Evolutionary conservation across 23 tunicate species (phyloP).

Genomic region (Phallusia fumigata): DNA sequence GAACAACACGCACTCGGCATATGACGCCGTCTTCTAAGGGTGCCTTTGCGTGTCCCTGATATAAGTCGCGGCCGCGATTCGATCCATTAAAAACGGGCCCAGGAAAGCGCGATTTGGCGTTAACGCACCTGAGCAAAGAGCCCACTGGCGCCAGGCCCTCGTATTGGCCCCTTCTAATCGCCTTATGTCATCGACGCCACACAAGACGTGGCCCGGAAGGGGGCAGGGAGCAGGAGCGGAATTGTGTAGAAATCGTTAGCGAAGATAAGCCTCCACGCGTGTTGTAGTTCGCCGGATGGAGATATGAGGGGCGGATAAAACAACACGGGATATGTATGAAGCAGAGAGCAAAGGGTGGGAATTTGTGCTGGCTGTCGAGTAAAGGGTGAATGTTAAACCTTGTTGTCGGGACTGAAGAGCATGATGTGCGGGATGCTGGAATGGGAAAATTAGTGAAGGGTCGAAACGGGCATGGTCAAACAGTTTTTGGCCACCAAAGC

Average conservation of each 20-base stretch:
- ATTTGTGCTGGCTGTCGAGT: not conserved
- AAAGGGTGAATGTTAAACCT: no score
- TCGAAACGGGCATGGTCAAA: no score
- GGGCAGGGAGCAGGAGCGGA: not conserved
- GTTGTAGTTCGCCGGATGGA: constrained; percentile 1
- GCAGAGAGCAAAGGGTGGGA: constrained; percentile 8
- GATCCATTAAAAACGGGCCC: constrained; percentile 7
- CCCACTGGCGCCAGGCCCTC: constrained; percentile 44
- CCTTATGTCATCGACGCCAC: constrained; percentile 61
- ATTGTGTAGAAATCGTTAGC: not conserved
- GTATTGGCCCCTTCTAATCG: constrained; percentile 35
- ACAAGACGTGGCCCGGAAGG: constrained; percentile 24
- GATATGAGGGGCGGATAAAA: constrained; percentile 9
- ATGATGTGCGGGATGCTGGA: no score
- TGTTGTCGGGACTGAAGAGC: no score
- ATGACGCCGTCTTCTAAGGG: constrained; percentile 10
- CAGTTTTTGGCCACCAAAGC: no score
- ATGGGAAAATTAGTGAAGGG: no score
- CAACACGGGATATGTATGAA: not conserved
- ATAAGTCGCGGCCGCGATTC: not conserved
- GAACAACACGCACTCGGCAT: not conserved
- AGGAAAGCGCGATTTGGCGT: not conserved
- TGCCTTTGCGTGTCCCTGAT: not conserved
- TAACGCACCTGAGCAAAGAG: constrained; percentile 35
- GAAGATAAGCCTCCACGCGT: not conserved